Evolutionary conservation across 2,797 vertebrate species (phyloP), one percentile per base, ranked within the genome.

Genomic region (Falco rusticolus): DNA sequence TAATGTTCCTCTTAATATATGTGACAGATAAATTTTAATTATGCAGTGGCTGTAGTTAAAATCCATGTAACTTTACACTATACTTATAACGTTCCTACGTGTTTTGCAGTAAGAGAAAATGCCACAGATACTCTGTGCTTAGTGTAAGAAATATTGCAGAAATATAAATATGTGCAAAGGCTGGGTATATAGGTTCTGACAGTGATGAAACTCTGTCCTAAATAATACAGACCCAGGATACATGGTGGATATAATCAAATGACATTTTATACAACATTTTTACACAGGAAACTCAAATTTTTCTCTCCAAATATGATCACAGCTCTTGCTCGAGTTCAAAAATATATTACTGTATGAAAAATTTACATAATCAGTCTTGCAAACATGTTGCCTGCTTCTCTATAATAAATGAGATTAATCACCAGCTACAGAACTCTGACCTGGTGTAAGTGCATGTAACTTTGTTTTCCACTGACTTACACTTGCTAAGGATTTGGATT

Each of bases 91-190:
- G 39, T 90, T 91, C 29, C 87, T 22, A 11, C 51, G 31, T 70
- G 77, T 39, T 75, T 64, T 82, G 50, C 57, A 43, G 53, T 16
- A 45, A 21, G 22, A 87, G 77, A 66, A 92, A 94, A 84, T 82
- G 59, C 22, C 10, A 59, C 60, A 77, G 54, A 70, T 81, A 50
- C 8, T 72, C 59, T 70, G 51, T 78, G 54, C 18, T 95, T 92
- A 91, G 86, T 89, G 90, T 93, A 95, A 61, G 28, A 90, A 93
- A 89, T 65, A 71, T 4, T 70, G 53, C 68, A 95, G 80, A 72
- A 84, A 69, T 3, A 60, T 82, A 89, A 76, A 68, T 39, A 70
- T 4, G 37, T 95, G 71, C 84, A 81, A 92, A 90, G 57, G 20
- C 16, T 47, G 18, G 14, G 31, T 68, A 16, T 29, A 61, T 39